These are phyloP conservation scores for Phaetusa simplex DNA, from an alignment of 2,113 vertebrate genomes.

Conservation along the genomic window DNA sequence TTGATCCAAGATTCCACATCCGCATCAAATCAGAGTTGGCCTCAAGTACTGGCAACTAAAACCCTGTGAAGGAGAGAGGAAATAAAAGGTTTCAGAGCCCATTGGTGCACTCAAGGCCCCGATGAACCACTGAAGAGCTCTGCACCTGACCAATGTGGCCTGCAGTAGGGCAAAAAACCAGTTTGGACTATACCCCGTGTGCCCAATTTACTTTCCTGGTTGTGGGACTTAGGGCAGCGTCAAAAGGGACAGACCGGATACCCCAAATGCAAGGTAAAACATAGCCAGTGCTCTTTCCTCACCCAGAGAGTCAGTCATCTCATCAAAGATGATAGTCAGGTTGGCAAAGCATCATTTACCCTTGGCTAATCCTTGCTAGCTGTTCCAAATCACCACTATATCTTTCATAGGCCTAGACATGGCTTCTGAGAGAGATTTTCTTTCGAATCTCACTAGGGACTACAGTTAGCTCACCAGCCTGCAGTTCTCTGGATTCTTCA, in stretches of 20 bases:
- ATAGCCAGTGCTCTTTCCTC: neutral
- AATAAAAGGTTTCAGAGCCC: neutral
- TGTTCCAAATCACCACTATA: neutral
- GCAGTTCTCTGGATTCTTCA: neutral
- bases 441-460: neutral
- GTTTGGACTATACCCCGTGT: neutral
- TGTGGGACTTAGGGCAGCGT: neutral
- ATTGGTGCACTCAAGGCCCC: neutral
- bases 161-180: neutral
- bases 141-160: no score
- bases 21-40: neutral
- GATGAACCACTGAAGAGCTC: neutral
- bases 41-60: neutral
- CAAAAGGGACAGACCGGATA: neutral
- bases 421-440: neutral
- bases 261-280: neutral
- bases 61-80: neutral
- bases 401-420: neutral
- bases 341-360: neutral
- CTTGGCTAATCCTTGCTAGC: neutral
- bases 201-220: accelerated
- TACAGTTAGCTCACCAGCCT: neutral
- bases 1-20: neutral
- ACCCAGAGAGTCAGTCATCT: neutral
- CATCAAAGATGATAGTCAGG: neutral